Evolutionary conservation across 2,888 invertebrate genomes (phyloP), one percentile per base, ranked within the genome.

Genomic region (Phengaris alcon): DNA sequence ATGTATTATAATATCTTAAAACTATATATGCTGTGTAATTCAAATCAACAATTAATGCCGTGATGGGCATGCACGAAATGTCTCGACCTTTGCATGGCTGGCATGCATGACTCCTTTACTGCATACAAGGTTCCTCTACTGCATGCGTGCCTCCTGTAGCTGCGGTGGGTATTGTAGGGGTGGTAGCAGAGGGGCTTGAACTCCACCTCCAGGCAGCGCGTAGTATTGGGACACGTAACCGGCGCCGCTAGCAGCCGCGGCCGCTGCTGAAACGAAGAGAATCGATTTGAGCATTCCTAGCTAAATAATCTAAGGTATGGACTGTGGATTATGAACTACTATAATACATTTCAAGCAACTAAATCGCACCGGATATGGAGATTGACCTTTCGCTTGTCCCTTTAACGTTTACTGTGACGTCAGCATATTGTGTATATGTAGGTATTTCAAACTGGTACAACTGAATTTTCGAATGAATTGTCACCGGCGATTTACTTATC

Each of bases 221-320:
- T 96, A 96, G 88, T 97, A 97, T 0, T 96, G 96, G 35, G 95
- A 95, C 90, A 96, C 94, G 86, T 96, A 96, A 81, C 96, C 95
- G 22, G 96, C 96, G 3, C 95, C 95, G 77, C 94, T 94, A 6
- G 94, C 94, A 79, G 95, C 93, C 35, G 93, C 93, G 51, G 88
- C 88, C 59, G 93, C 91, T 87, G 89, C 83, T 85, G 84, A 73
- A 86, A 85, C 76, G 70, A 64, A 57, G 68, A 6, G 7, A 35
- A 68, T 57, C 13, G 22, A 9, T 75, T 75, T 48, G 48, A 64
- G 64, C 64, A 64, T 8, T 22, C 35, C 35, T 64, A 22, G 22
- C 3, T 10, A 64, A 35, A 10, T 22, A 64, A 3, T 35, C 35
- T 64, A 22, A 64, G 9, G 10, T 5, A 22, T 22, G 22, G 22